Percentiles rank a stretch among this genome's conserved stretches.
Evolutionary conservation across 2,888 invertebrate species (phyloP).

Genomic region (Ashinkailepas kermadecensis): DNA sequence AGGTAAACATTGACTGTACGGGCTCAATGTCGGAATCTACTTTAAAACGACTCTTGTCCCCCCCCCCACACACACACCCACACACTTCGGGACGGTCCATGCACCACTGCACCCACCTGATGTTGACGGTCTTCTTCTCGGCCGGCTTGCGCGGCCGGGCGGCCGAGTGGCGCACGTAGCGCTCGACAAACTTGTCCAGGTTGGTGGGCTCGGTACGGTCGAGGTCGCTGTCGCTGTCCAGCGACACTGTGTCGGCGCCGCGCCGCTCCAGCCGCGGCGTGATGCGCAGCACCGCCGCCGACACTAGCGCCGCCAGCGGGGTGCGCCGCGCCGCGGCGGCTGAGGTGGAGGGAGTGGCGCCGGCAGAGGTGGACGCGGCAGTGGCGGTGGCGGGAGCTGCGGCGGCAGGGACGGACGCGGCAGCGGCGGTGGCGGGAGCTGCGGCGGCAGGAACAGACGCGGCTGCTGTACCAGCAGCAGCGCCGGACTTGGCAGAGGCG

Average conservation of each 20-base stretch:
- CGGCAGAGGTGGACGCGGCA: constrained; percentile 25
- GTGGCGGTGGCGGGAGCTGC: neutral
- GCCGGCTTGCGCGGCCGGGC: neutral
- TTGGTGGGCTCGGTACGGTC: neutral
- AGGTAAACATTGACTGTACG: too few relatives aligned
- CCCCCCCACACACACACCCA: neutral
- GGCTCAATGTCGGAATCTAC: too few relatives aligned
- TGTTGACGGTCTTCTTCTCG: neutral
- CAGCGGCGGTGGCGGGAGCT: neutral
- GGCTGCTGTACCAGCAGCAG: neutral
- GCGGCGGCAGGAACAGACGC: neutral
- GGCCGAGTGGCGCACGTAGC: neutral
- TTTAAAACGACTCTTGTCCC: too few relatives aligned
- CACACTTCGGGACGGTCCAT: too few relatives aligned
- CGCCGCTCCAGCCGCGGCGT: constrained; percentile 19
- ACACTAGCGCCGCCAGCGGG: constrained; percentile 12
- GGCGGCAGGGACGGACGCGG: constrained; percentile 1
- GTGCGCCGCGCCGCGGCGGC: constrained; percentile 25
- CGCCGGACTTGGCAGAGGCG: neutral
- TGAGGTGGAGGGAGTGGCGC: neutral
- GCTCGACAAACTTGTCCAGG: neutral
- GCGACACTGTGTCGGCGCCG: neutral
- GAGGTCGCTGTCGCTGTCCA: neutral
- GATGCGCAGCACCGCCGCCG: neutral
- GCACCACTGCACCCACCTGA: neutral